A percentile compares a stretch with the other conserved stretches of the same genome.
These are phyloP conservation scores for Phania funesta DNA, from an alignment of 2,888 invertebrate species.

Conservation along the genomic window DNA sequence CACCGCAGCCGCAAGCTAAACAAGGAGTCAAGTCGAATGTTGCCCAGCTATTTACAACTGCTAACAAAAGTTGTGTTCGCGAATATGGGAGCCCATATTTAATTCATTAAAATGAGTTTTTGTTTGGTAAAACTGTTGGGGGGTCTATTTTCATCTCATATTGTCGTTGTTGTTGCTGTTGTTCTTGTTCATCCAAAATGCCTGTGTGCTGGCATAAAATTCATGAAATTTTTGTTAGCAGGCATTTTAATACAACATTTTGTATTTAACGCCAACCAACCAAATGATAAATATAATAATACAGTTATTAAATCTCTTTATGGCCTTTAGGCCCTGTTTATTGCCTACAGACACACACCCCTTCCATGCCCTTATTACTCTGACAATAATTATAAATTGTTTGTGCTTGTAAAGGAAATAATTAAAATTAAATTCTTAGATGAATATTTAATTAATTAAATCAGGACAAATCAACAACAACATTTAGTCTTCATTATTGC, in stretches of 20 bases:
- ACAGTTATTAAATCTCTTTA: constrained; percentile 58
- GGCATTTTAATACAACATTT: constrained; percentile 45
- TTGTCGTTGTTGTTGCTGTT: constrained; percentile 8
- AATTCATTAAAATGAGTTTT: constrained; percentile 59
- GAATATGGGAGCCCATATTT: constrained; percentile 48
- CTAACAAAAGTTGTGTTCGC: constrained; percentile 27
- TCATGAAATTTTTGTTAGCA: constrained; percentile 44
- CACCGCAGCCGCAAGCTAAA: neutral
- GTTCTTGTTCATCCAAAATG: constrained; percentile 63
- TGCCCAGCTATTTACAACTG: neutral
- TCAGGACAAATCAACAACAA: constrained; percentile 14
- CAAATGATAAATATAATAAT: constrained; percentile 53
- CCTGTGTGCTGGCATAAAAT: constrained; percentile 47
- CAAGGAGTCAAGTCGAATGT: neutral
- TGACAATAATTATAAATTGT: constrained; percentile 37
- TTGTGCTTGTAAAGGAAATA: constrained; percentile 29
- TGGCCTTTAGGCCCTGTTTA: neutral
- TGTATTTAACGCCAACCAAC: constrained; percentile 7
- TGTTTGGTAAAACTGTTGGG: constrained; percentile 32
- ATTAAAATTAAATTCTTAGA: constrained; percentile 40
- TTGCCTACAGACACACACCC: neutral
- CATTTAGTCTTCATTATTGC: too few relatives aligned
- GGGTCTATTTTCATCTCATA: neutral
- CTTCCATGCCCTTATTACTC: neutral
- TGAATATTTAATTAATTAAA: constrained; percentile 52